phyloP scores from a whole-genome alignment of 2,888 invertebrate genomes.

The Disparrhopalites patrizii region DNA sequence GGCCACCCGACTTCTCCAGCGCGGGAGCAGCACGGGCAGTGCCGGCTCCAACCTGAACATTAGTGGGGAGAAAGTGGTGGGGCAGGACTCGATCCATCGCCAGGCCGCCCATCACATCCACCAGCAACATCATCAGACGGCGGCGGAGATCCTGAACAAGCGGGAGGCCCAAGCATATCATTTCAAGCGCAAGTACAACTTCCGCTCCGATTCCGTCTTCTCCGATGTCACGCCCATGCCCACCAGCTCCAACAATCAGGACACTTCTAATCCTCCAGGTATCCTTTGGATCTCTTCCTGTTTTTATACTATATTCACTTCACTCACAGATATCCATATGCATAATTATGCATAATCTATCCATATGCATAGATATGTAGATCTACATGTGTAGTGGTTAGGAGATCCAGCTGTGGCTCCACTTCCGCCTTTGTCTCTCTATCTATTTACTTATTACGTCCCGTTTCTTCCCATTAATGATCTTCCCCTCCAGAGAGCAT shows the following conservation, averaged over 20 bases:
- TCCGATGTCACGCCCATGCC: conserved; percentile 48
- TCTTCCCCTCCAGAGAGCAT: too few species aligned
- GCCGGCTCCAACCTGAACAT: conserved; percentile 20
- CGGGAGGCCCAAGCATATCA: conserved; percentile 42
- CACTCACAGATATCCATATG: neutral
- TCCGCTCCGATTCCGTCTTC: conserved; percentile 48
- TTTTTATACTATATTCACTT: too few species aligned
- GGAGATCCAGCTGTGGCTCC: too few species aligned
- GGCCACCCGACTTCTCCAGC: conserved; percentile 13
- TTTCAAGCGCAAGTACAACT: conserved; percentile 47
- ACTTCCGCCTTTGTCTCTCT: too few species aligned
- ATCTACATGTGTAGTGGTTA: neutral
- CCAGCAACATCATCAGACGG: conserved; percentile 24
- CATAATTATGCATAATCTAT: neutral
- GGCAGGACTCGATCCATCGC: conserved; percentile 12
- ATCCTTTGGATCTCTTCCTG: too few species aligned
- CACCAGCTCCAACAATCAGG: conserved; percentile 20
- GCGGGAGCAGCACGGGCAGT: conserved; percentile 6
- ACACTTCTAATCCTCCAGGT: conserved; percentile 14
- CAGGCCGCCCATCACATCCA: too few species aligned
- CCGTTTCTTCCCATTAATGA: too few species aligned
- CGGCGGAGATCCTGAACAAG: conserved; percentile 27
- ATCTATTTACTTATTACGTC: too few species aligned
- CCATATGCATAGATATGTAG: conserved; percentile 9
- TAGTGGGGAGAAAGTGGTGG: neutral